Evolutionary conservation across 2,888 invertebrate genomes (phyloP), one percentile per base, ranked within the genome.

Genomic region (Agrotis segetum): DNA sequence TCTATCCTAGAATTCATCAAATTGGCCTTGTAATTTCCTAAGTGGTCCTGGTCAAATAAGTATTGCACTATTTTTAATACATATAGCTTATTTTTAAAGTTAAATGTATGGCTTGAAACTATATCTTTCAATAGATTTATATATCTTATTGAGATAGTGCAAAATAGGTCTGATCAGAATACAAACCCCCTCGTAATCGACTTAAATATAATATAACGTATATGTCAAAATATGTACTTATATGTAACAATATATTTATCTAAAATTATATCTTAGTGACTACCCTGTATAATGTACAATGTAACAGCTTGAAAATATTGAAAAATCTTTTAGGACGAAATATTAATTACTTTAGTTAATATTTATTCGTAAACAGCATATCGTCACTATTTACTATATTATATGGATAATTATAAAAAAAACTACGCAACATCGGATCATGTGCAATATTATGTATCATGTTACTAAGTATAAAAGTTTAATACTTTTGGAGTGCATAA

Each of bases 291-390:
- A 71, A 77, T 69, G 75, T 71, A 70, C 61, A 71, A 76, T 74
- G 75, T 88, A 87, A 87, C 74, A 73, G 88, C 88, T 91, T 90
- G 61, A 62, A 81, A 80, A 74, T 74, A 82, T 84, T 73, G 62
- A 79, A 77, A 75, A 81, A 75, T 83, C 81, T 77, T 78, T 53
- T 87, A 88, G 79, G 71, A 77, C 65, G 82, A 82, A 85, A 84
- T 82, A 80, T 77, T 68, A 74, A 53, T 53, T 47, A 73, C 14
- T 81, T 83, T 87, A 86, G 82, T 81, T 82, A 75, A 77, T 77
- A 82, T 81, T 78, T 84, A 85, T 50, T 75, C 61, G 66, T 85
- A 84, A 85, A 85, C 82, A 81, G 89, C 92, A 92, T 92, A 92
- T 92, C 92, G 88, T 87, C 88, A 79, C 85, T 78, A 76, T 68